Base-by-base conservation (phyloP, 2,797 vertebrate species). In the Avahi laniger region DNA sequence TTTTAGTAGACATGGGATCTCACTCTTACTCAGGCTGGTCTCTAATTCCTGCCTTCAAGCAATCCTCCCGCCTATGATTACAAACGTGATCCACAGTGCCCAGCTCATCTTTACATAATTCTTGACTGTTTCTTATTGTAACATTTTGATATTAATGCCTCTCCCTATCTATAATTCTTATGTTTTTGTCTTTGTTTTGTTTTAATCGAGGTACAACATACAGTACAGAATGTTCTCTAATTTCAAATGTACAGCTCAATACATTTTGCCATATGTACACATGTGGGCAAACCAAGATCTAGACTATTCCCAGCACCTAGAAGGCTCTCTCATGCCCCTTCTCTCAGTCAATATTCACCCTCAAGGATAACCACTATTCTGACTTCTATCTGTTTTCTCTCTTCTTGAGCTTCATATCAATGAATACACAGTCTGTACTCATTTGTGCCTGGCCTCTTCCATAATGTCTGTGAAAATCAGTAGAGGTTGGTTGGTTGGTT, bases 361-460 rank as follows among this genome's bases (percentile, higher is more conserved):
- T 73, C 73, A 94, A 95, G 95, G 61, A 91, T 70, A 96, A 95
- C 14, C 46, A 89, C 70, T 89, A 33, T 63, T 91, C 85, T 95
- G 65, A 82, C 9, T 79, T 93, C 26, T 75, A 61, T 24, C 54
- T 67, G 15, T 61, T 91, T 84, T 88, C 30, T 46, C 61, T 91
- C 46, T 81, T 89, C 54, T 96, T 91, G 57, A 96, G 72, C 38
- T 88, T 92, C 46, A 17, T 78, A 70, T 24, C 38, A 86, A 80
- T 38, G 7, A 87, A 80, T 41, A 91, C 65, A 89, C 4, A 80
- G 17, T 70, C 90, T 59, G 22, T 70, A 75, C 9, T 79, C 33
- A 78, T 65, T 65, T n/a, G 33, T 65, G 17, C 91, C n/a, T 73
- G 41, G 54, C n/a, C 48, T 91, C 63, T 95, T 95, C 41, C 67